A percentile compares a stretch with the other conserved stretches of the same genome.
Evolutionary conservation across 2,888 invertebrate genomes (phyloP).

Genomic region (Metalampra italica): DNA sequence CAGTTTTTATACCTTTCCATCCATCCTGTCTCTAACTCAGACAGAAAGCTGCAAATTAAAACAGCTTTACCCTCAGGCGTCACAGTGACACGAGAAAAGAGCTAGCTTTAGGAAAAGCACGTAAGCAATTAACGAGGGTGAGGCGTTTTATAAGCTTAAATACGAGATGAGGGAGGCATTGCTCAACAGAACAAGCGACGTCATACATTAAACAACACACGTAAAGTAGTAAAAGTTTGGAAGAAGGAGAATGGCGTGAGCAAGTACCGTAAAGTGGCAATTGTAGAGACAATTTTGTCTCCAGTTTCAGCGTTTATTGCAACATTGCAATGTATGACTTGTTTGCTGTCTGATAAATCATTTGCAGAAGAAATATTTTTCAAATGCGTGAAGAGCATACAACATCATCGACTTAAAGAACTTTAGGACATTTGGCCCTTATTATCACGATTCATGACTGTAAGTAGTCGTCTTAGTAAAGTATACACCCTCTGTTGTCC

Average conservation of each 20-base stretch:
- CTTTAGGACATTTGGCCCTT: too few species aligned
- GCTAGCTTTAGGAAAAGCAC: conserved; percentile 17
- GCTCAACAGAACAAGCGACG: conserved; percentile 7
- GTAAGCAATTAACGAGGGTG: conserved; percentile 23
- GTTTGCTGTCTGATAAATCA: neutral
- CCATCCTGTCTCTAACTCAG: conserved; percentile 42
- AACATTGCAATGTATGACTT: neutral
- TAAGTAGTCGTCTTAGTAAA: too few species aligned
- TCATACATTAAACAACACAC: conserved; percentile 12
- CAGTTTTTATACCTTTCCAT: conserved; percentile 44
- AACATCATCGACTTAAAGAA: too few species aligned
- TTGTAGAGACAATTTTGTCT: neutral
- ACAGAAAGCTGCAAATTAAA: neutral
- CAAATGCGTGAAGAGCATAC: too few species aligned
- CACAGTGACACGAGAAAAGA: conserved; percentile 1
- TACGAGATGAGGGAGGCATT: conserved; percentile 12
- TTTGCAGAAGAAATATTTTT: neutral
- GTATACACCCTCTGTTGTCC: too few species aligned
- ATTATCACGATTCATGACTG: too few species aligned
- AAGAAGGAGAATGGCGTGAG: neutral
- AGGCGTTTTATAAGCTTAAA: conserved; percentile 7
- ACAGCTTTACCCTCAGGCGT: neutral
- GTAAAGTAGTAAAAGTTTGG: conserved; percentile 2
- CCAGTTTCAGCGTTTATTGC: neutral
- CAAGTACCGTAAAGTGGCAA: too few species aligned